Evolutionary conservation across 2,888 invertebrate species (phyloP), one percentile per base, ranked within the genome.

Genomic region (Anodontia alba): DNA sequence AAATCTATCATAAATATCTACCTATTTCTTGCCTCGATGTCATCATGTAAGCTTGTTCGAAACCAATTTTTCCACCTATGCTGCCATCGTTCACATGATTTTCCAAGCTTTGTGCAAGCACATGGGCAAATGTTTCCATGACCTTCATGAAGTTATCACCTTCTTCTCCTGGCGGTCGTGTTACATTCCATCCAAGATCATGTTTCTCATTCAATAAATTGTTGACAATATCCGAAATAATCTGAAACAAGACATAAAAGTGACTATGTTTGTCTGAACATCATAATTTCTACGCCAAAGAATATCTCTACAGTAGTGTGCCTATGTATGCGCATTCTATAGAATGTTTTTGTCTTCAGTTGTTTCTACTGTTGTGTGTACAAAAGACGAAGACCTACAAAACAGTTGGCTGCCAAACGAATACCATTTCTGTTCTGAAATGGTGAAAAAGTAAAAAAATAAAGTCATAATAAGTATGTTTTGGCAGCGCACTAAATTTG

Each of bases 141-240:
- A 91, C 90, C 49, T 87, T 78, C 81, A 94, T 85, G 10, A 94
- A 86, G 57, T 90, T 89, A 75, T 93, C 92, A 0, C 92, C 93
- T 81, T 94, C 93, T 23, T 89, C 88, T 2, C 94, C 94, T 0
- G 89, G 88, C 0, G 94, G 94, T 23, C 84, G 85, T 1, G 93
- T 94, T 29, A 90, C 91, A 71, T 90, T 90, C 94, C 94, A 94
- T 0, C 91, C 94, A 0, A 81, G 83, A 12, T 90, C 91, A 80
- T 94, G 92, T 68, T 87, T 87, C 7, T 87, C 79, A 67, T 89
- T 77, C 69, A 93, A 80, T 10, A 94, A 79, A 51, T 91, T 90
- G 85, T 92, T 90, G 17, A 93, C 89, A 26, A 91, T 87, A 54
- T 87, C 83, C 12, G 90, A 84, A 1, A 91, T 54, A 15, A 90